phyloP scores from a whole-genome alignment of 1,140 invertebrate genomes.

The Metaphire vulgaris region DNA sequence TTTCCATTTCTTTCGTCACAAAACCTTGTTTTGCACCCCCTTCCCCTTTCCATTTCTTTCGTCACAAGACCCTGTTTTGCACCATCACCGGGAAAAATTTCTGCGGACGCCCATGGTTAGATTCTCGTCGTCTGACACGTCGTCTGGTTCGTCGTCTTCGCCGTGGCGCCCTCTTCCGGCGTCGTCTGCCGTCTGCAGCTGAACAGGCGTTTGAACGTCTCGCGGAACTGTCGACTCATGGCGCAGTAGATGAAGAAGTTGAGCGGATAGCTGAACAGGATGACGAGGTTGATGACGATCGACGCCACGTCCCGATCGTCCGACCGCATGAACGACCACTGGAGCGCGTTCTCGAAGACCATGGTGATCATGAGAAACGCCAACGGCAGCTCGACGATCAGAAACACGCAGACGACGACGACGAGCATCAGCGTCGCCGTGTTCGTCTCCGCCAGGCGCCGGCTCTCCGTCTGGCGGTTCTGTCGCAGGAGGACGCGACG shows the following conservation, averaged over 20 bases:
- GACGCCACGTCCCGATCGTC: background rate
- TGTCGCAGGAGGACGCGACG: slow-evolving; percentile 73
- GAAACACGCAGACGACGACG: background rate
- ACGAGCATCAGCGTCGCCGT: background rate
- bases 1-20: no score
- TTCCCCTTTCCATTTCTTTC: background rate
- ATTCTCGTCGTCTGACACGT: slow-evolving; percentile 1
- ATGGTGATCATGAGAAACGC: background rate
- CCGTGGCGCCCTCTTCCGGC: no score
- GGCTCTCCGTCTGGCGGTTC: slow-evolving; percentile 52
- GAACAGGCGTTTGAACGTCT: background rate
- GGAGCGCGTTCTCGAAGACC: background rate
- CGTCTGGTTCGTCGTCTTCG: background rate
- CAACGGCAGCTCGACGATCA: background rate
- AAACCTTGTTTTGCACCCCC: no score
- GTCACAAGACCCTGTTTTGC: no score
- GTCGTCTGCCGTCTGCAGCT: background rate
- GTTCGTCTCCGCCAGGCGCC: background rate
- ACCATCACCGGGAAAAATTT: no score
- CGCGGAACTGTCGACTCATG: background rate
- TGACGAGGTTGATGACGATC: background rate
- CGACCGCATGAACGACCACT: background rate
- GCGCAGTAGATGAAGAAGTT: slow-evolving; percentile 2
- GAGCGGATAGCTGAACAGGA: background rate
- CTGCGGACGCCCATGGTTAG: no score